Evolutionary conservation across 2,797 vertebrate species (phyloP).

Genomic region (Channa striata): DNA sequence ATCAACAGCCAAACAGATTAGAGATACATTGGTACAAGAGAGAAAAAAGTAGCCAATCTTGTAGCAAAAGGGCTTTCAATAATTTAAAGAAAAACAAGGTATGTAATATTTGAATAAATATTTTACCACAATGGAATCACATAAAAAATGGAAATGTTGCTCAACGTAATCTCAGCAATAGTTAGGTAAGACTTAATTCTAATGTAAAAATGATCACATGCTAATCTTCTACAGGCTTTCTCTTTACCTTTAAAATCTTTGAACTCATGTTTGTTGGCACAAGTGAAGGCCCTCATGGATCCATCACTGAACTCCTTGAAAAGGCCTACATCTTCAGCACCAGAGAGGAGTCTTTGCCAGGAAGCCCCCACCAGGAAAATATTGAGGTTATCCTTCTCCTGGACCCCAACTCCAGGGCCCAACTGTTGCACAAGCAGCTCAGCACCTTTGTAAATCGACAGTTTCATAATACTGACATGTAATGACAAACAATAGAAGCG

Average conservation of each 20-base stretch:
- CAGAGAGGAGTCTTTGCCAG: constrained; percentile 86
- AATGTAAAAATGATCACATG: background rate
- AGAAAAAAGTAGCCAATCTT: too few species aligned
- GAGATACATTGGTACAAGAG: too few species aligned
- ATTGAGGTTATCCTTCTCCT: constrained; percentile 85
- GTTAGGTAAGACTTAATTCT: background rate
- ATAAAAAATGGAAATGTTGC: too few species aligned
- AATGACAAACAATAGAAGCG: background rate
- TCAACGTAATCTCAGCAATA: too few species aligned
- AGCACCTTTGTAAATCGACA: constrained; percentile 82
- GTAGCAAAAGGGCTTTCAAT: too few species aligned
- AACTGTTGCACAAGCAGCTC: constrained; percentile 90
- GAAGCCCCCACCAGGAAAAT: constrained; percentile 92
- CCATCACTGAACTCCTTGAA: constrained; percentile 93
- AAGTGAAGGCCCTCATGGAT: constrained; percentile 92
- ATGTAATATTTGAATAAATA: too few species aligned
- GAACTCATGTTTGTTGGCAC: constrained; percentile 88
- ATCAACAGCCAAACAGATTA: too few species aligned
- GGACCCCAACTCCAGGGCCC: constrained; percentile 66
- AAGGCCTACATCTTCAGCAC: constrained; percentile 91
- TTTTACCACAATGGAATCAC: too few species aligned
- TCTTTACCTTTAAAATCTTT: constrained; percentile 88
- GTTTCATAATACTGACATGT: background rate
- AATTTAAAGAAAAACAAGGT: too few species aligned
- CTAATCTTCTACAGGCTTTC: background rate